Evolutionary conservation across 2,797 vertebrate genomes (phyloP).

Genomic region (Crenuchus spilurus): DNA sequence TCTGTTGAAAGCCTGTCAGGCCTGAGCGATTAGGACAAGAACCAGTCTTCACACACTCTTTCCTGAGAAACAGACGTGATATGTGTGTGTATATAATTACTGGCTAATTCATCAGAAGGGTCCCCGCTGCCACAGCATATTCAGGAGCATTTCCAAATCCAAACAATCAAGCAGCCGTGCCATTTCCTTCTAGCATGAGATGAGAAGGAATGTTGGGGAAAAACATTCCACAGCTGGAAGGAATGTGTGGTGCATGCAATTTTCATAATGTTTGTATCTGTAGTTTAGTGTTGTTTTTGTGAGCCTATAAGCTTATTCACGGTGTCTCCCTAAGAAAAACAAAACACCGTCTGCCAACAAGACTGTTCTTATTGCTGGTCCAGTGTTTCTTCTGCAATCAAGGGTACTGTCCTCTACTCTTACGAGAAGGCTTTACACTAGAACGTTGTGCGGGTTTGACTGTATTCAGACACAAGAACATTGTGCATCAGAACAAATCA

Average conservation of each 20-base stretch:
- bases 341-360: no score
- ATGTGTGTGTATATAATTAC: neutral
- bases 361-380: no score
- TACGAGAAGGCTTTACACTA: no score
- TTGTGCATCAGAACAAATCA: no score
- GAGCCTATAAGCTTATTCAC: neutral
- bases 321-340: no score
- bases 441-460: no score
- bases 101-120: slow-evolving; percentile 11
- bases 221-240: neutral
- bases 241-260: neutral
- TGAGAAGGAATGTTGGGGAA: slow-evolving; percentile 3
- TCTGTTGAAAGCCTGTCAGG: slow-evolving; percentile 14
- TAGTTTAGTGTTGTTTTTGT: slow-evolving; percentile 1
- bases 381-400: no score
- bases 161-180: neutral
- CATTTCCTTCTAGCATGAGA: slow-evolving; percentile 20
- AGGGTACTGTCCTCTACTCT: no score
- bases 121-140: neutral
- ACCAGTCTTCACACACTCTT: slow-evolving; percentile 14
- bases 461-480: no score
- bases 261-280: neutral
- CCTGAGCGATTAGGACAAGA: slow-evolving; percentile 11
- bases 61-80: slow-evolving; percentile 17
- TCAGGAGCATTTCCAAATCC: neutral